phyloP scores from a whole-genome alignment of 2,113 vertebrate genomes.

The Daubentonia madagascariensis region DNA sequence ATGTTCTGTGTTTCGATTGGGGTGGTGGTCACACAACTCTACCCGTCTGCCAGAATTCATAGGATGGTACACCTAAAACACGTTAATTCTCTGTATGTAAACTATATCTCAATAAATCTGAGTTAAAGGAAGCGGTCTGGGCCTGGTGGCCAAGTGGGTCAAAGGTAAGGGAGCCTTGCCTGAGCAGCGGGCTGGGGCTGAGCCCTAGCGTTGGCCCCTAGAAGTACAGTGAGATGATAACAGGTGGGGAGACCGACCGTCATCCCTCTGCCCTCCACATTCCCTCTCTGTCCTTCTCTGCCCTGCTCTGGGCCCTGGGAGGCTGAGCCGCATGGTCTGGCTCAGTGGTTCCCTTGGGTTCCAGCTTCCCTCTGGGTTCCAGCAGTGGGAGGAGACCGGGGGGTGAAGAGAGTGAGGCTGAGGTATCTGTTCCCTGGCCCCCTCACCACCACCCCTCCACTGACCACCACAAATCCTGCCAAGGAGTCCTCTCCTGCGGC shows the following conservation, averaged over 20 bases:
- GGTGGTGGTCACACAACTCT: not conserved
- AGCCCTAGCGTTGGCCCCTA: not conserved
- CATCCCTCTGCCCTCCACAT: not conserved
- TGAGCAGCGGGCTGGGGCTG: not conserved
- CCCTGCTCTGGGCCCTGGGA: not conserved
- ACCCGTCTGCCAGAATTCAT: not conserved
- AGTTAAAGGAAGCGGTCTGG: not conserved
- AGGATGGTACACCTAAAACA: not conserved
- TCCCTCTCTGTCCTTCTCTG: not conserved
- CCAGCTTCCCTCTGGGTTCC: not conserved
- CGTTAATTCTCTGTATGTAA: not conserved
- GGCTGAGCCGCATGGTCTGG: accelerated
- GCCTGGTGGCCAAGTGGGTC: not conserved
- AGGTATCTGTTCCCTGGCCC: no score
- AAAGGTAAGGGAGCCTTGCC: not conserved
- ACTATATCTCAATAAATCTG: not conserved
- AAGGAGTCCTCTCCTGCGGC: not conserved
- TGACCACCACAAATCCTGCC: not conserved
- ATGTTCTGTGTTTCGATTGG: not conserved
- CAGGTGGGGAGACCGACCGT: accelerated
- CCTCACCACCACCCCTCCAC: not conserved
- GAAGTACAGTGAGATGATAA: not conserved
- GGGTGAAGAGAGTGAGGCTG: not conserved
- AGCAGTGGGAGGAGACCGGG: not conserved
- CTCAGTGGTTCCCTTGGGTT: not conserved